Conservation (phyloP, 2,113 vertebrate genomes). For the Lota lota region DNA sequence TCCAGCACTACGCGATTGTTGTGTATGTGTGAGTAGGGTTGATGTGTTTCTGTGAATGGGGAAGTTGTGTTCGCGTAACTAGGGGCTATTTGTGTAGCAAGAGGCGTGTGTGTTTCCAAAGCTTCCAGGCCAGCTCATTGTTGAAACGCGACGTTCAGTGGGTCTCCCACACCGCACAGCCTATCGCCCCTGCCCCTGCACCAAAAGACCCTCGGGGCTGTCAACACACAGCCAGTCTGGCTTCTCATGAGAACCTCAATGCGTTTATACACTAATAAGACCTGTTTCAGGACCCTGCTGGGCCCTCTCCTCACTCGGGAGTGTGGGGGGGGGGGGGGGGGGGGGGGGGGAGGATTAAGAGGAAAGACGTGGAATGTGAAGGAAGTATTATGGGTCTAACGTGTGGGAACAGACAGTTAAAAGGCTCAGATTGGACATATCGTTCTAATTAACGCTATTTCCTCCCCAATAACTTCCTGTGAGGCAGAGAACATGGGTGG, state of each 20-base stretch:
- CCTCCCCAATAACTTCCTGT: constrained; percentile 32
- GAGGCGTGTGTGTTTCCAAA: not conserved
- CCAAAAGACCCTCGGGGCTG: not conserved
- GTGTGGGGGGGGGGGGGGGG: not conserved
- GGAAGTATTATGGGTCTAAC: constrained; percentile 9
- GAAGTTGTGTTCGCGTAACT: no score
- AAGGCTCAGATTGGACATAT: constrained; percentile 18
- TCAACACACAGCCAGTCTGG: not conserved
- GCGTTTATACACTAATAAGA: constrained; percentile 26
- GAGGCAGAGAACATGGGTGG: constrained; percentile 11
- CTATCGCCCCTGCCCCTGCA: not conserved
- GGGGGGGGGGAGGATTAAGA: not conserved
- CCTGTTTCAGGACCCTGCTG: constrained; percentile 10
- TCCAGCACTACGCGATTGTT: no score
- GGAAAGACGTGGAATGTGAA: constrained; percentile 8
- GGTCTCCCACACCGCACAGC: constrained; percentile 28
- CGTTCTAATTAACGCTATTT: constrained; percentile 37
- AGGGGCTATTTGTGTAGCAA: no score
- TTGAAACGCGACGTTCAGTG: not conserved
- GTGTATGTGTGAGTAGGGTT: constrained; percentile 7
- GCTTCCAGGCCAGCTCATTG: constrained; percentile 22
- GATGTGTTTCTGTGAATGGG: constrained; percentile 14
- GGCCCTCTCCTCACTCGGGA: not conserved
- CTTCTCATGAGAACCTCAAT: not conserved
- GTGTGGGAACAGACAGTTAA: constrained; percentile 20